phyloP scores from a whole-genome alignment of 2,113 vertebrate genomes.

The Ondatra zibethicus region DNA sequence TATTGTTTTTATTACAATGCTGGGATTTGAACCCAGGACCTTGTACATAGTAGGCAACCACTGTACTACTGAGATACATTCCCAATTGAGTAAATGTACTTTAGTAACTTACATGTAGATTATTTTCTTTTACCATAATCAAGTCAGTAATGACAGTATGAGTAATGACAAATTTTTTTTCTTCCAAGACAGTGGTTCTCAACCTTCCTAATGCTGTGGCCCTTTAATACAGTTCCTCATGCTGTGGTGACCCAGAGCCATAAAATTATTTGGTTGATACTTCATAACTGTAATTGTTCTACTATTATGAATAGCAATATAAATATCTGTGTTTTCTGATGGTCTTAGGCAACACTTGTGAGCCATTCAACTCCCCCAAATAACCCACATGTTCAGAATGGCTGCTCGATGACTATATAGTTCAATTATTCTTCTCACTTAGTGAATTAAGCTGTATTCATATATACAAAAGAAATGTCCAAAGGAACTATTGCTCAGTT shows the following conservation, averaged over 20 bases:
- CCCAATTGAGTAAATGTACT: neutral
- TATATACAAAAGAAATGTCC: neutral
- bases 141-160: neutral
- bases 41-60: neutral
- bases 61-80: neutral
- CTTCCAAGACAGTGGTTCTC: neutral
- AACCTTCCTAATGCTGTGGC: neutral
- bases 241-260: neutral
- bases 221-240: neutral
- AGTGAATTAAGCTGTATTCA: neutral
- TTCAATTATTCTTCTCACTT: conserved; percentile 32
- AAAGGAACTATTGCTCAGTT: neutral
- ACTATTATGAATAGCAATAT: neutral
- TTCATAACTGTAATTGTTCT: neutral
- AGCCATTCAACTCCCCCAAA: neutral
- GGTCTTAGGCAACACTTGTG: neutral
- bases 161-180: conserved; percentile 15
- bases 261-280: neutral
- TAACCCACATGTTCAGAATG: neutral
- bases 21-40: neutral
- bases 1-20: neutral
- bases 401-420: neutral
- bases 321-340: neutral
- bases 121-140: conserved; percentile 1
- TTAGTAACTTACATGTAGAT: neutral